Conservation (phyloP, 2,888 invertebrate species). For the Hypomecis punctinalis region DNA sequence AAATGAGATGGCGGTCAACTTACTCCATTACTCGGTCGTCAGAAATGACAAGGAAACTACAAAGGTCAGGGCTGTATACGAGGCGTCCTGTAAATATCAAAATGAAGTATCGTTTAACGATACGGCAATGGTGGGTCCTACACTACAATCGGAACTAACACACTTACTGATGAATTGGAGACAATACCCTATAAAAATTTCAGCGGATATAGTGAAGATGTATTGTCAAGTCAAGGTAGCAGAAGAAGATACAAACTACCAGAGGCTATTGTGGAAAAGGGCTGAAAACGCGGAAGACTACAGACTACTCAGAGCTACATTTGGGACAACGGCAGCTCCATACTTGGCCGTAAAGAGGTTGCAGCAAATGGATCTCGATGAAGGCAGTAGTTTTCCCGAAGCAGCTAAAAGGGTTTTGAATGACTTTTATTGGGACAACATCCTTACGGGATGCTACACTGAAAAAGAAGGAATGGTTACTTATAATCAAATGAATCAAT, state of each 20-base stretch:
- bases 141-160: constrained; percentile 22
- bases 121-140: constrained; percentile 27
- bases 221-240: constrained; percentile 29
- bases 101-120: constrained; percentile 28
- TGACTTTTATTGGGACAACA: constrained; percentile 33
- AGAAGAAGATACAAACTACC: constrained; percentile 27
- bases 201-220: constrained; percentile 32
- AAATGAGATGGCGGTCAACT: constrained; percentile 36
- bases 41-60: constrained; percentile 43
- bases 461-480: constrained; percentile 38
- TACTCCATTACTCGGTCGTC: constrained; percentile 50
- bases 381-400: constrained; percentile 39
- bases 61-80: constrained; percentile 42
- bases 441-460: constrained; percentile 39
- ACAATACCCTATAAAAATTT: constrained; percentile 12
- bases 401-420: constrained; percentile 33
- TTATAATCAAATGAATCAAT: constrained; percentile 38
- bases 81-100: constrained; percentile 23
- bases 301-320: constrained; percentile 44
- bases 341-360: constrained; percentile 47
- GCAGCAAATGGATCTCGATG: constrained; percentile 46
- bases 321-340: constrained; percentile 25
- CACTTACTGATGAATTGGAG: constrained; percentile 24
- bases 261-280: not conserved
- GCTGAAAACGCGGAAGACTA: constrained; percentile 26